Evolutionary conservation across 2,888 invertebrate genomes (phyloP), one percentile per base, ranked within the genome.

Genomic region (Chloroclysta siterata): DNA sequence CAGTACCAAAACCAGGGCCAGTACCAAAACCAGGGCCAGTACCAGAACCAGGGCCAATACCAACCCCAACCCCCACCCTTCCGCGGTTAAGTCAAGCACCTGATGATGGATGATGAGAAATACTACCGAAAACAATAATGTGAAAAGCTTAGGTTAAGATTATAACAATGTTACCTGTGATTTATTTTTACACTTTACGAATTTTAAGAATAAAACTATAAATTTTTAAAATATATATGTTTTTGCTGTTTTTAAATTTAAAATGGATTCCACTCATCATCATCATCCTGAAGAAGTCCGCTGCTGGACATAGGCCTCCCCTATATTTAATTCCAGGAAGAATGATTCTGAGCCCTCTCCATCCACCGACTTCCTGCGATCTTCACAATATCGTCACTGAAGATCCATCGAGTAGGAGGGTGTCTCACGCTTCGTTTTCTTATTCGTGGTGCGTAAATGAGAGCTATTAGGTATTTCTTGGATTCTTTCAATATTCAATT

Each of bases 151-250:
- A 82, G 73, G 52, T 60, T 80, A 78, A 77, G 76, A 74, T 73
- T 67, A 76, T 81, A 81, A 78, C 75, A 82, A 77, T 84, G 78
- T 85, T 83, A 90, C 91, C 72, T 90, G 91, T 90, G 91, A 90
- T 90, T 83, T 88, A 86, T 82, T 82, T 82, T 81, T 76, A 76
- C 78, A 69, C 84, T 61, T 56, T 67, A 70, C 66, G 60, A 55
- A 60, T 63, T 63, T 56, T 69, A 71, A 64, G 72, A 69, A 68
- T 69, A 64, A 73, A 69, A 64, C 54, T 63, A 57, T 62, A 65
- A 60, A 54, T 65, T 64, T 62, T 56, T 41, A 47, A 2, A 54
- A 53, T 62, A 52, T 44, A 17, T 3, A 10, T 8, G 44, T 44
- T 44, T 44, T 44, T 14, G 1, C 7, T 8, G 8, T 41, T 41